Percentiles rank a stretch among this genome's conserved stretches.
These are phyloP conservation scores for Nycticryphes semicollaris DNA, from an alignment of 2,113 vertebrate species.

Conservation along the genomic window DNA sequence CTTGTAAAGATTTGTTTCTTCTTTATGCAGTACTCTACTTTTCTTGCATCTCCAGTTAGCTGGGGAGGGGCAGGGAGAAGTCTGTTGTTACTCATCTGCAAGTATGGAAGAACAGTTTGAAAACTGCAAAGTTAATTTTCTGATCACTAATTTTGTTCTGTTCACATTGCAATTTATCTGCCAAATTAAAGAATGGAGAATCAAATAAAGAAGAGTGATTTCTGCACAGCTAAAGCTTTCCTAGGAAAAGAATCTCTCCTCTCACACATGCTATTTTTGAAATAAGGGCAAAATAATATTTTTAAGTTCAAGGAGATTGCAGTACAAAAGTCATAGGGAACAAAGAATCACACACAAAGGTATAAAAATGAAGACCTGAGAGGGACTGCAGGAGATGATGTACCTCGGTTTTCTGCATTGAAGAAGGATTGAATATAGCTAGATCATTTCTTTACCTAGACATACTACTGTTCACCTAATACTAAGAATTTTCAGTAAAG, in stretches of 20 bases:
- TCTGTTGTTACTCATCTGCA: background rate
- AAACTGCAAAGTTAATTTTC: background rate
- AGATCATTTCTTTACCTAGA: background rate
- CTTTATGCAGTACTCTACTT: background rate
- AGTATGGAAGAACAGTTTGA: background rate
- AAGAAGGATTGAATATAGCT: background rate
- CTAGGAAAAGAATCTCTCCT: background rate
- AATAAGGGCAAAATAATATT: background rate
- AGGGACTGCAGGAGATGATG: background rate
- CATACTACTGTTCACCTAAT: background rate
- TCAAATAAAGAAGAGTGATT: background rate
- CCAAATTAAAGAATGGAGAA: background rate
- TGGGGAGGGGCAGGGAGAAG: background rate
- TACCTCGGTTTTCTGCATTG: background rate
- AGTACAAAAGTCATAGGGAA: background rate
- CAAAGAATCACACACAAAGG: background rate
- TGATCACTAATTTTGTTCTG: background rate
- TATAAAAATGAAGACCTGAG: background rate
- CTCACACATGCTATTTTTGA: background rate
- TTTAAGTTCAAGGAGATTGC: background rate
- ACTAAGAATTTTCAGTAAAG: background rate
- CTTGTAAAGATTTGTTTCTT: background rate
- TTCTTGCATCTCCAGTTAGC: background rate
- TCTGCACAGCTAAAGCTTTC: background rate
- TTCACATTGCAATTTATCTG: constrained; percentile 5